Conservation (phyloP, 2,888 invertebrate genomes). For the Drosophila ochracea region DNA sequence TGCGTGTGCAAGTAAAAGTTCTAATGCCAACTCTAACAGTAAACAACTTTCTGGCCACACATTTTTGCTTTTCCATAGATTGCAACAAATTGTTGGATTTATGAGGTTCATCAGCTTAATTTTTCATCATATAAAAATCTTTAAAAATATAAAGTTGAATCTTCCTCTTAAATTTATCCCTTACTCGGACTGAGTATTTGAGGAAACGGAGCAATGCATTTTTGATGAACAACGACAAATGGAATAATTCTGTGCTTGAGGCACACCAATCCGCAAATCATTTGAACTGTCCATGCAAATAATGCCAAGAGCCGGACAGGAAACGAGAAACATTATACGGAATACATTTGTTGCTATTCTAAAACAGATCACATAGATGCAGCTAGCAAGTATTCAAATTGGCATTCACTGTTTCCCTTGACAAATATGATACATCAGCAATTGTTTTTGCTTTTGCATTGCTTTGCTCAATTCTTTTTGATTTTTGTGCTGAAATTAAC, state of each 20-base stretch:
- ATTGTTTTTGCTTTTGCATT: conserved; percentile 30
- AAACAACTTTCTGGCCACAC: not conserved
- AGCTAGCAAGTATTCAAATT: conserved; percentile 39
- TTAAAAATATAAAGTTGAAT: not conserved
- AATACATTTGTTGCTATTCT: conserved; percentile 1
- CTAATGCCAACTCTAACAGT: not conserved
- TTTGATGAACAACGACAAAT: not conserved
- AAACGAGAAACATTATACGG: conserved; percentile 10
- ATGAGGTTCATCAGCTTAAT: not conserved
- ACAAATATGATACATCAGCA: conserved; percentile 35
- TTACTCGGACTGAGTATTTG: not conserved
- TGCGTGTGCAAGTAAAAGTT: conserved; percentile 17
- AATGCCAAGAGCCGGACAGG: conserved; percentile 15
- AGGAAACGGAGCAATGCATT: not conserved
- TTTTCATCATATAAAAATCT: not conserved
- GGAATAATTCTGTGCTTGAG: not conserved
- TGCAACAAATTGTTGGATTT: not conserved
- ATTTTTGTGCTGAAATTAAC: conserved; percentile 25
- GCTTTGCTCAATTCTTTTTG: conserved; percentile 16
- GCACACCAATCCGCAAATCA: conserved; percentile 26
- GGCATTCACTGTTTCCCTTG: conserved; percentile 34
- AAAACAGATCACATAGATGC: conserved; percentile 21
- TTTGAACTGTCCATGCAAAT: conserved; percentile 44
- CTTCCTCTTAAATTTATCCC: not conserved
- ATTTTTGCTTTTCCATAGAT: not conserved